These are phyloP conservation scores for Erpornis zantholeuca DNA, from an alignment of 2,113 vertebrate genomes.

Conservation along the genomic window DNA sequence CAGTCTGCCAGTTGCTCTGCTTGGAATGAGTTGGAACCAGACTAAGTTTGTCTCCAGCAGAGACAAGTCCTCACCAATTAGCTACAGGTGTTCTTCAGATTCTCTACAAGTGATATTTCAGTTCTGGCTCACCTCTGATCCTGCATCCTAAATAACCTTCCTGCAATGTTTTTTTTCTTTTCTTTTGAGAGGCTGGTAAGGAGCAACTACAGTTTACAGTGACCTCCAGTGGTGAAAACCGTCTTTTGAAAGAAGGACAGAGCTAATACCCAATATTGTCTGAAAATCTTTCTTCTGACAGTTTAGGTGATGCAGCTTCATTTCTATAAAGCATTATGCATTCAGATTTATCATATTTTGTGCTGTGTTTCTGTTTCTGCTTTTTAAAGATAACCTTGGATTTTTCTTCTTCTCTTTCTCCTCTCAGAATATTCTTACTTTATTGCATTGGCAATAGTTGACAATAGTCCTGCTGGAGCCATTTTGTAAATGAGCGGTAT, in stretches of 20 bases:
- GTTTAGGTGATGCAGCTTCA: background rate
- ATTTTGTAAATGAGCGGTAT: background rate
- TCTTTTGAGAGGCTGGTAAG: background rate
- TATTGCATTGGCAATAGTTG: background rate
- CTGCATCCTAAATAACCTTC: background rate
- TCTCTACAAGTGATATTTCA: background rate
- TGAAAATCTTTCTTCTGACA: background rate
- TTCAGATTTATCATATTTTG: background rate
- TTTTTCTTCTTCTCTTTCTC: background rate
- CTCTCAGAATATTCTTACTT: background rate
- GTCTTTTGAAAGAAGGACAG: background rate
- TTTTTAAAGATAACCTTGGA: background rate
- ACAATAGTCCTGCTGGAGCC: background rate
- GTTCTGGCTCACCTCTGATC: background rate
- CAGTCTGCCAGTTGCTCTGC: background rate
- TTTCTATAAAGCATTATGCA: background rate
- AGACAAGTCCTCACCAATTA: background rate
- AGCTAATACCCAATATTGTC: background rate
- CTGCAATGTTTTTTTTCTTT: background rate
- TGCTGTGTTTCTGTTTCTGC: background rate
- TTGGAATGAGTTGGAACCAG: background rate
- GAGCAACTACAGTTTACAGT: constrained; percentile 36
- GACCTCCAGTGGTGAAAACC: constrained; percentile 60
- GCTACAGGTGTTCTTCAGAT: background rate
- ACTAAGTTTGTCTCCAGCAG: background rate